These are phyloP conservation scores for Thaumetopoea pityocampa DNA, from an alignment of 1,140 invertebrate species.

Conservation along the genomic window DNA sequence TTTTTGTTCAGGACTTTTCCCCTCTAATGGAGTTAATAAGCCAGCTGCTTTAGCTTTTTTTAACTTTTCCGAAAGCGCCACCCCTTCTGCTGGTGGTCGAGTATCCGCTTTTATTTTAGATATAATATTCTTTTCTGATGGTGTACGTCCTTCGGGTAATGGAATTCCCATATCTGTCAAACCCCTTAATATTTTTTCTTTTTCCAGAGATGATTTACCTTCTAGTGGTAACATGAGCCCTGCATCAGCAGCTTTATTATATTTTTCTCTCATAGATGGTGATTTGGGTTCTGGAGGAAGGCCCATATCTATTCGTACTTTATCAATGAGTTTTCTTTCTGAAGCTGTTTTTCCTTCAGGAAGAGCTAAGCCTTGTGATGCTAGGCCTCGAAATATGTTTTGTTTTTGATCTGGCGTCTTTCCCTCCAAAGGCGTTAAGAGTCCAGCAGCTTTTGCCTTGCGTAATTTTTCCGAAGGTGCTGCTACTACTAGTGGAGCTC, in stretches of 20 bases:
- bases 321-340: slow-evolving; percentile 25
- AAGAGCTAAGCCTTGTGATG: slow-evolving; percentile 24
- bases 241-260: slow-evolving; percentile 18
- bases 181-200: slow-evolving; percentile 34
- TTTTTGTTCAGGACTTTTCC: slow-evolving; percentile 25
- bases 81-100: neutral
- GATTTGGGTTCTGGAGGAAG: slow-evolving; percentile 26
- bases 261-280: slow-evolving; percentile 16
- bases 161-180: slow-evolving; percentile 27
- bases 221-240: slow-evolving; percentile 8
- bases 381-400: slow-evolving; percentile 29
- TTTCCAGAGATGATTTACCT: slow-evolving; percentile 22
- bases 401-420: slow-evolving; percentile 28
- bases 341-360: slow-evolving; percentile 29
- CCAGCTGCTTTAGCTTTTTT: slow-evolving; percentile 13
- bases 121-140: slow-evolving; percentile 27
- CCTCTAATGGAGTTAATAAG: slow-evolving; percentile 25
- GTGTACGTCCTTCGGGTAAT: slow-evolving; percentile 32
- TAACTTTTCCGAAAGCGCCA: slow-evolving; percentile 21
- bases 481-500: slow-evolving; percentile 13
- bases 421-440: slow-evolving; percentile 26
- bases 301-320: slow-evolving; percentile 25
- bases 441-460: no score
- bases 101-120: slow-evolving; percentile 12
- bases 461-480: slow-evolving; percentile 20